Conservation (phyloP, 2,888 invertebrate species). For the Melipona bicolor region DNA sequence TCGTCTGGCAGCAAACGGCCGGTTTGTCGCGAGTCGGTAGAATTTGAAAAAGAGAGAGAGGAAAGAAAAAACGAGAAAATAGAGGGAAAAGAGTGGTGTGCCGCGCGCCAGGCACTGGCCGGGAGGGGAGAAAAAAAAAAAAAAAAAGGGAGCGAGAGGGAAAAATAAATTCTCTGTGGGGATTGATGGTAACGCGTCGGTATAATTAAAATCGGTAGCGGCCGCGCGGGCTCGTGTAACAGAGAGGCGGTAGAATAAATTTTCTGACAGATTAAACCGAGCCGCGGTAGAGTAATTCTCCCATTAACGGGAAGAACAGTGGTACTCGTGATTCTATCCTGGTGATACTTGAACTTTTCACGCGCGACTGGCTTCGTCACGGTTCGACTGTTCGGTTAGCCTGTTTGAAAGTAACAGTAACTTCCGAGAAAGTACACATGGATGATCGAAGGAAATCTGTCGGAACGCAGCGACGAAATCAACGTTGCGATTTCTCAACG, state of each 20-base stretch:
- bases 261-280: constrained; percentile 60
- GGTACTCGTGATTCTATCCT: constrained; percentile 29
- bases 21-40: constrained; percentile 1
- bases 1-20: not conserved
- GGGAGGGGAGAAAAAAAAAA: too few species aligned
- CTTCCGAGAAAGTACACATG: not conserved
- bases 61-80: not conserved
- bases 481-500: not conserved
- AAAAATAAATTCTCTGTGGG: constrained; percentile 38
- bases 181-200: constrained; percentile 49
- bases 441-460: not conserved
- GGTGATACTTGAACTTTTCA: constrained; percentile 27
- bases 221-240: not conserved
- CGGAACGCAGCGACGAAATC: not conserved
- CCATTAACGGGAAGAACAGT: constrained; percentile 22
- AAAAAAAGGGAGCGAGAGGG: not conserved
- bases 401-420: not conserved
- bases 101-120: not conserved
- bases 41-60: not conserved
- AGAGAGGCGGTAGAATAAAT: constrained; percentile 52
- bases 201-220: constrained; percentile 61
- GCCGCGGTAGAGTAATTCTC: constrained; percentile 40
- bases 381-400: not conserved
- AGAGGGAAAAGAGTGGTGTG: not conserved
- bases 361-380: not conserved